phyloP scores from a whole-genome alignment of 2,797 vertebrate genomes.

The Melanotaenia boesemani region DNA sequence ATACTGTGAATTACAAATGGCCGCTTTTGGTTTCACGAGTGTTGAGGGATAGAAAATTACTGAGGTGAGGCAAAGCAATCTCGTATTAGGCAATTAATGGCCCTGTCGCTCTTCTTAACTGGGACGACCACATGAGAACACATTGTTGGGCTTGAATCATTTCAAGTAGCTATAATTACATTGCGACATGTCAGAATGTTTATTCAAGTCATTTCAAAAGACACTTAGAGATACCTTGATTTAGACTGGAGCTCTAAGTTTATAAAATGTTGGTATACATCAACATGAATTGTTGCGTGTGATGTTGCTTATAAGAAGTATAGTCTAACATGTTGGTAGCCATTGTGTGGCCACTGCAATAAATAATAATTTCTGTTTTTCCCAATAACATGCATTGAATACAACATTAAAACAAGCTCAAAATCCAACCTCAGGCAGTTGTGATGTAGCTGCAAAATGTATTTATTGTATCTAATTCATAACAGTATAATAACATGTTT shows the following conservation, averaged over 20 bases:
- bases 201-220: not conserved
- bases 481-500: not conserved
- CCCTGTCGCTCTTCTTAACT: slow-evolving; percentile 6
- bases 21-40: slow-evolving; percentile 35
- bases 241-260: not conserved
- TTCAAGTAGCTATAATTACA: not conserved
- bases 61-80: slow-evolving; percentile 33
- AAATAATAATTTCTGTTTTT: not conserved
- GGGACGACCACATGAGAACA: slow-evolving; percentile 2
- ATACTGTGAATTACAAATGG: slow-evolving; percentile 60
- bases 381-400: not conserved
- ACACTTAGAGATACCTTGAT: not conserved
- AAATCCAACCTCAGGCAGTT: not conserved
- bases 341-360: not conserved
- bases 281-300: too few species aligned
- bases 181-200: not conserved
- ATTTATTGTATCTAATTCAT: not conserved
- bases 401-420: not conserved
- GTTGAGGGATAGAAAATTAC: slow-evolving; percentile 33
- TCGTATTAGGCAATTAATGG: slow-evolving; percentile 24
- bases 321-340: not conserved
- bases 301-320: too few species aligned
- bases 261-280: not conserved
- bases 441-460: not conserved
- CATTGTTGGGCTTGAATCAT: not conserved